Evolutionary conservation across 2,888 invertebrate genomes (phyloP).

Genomic region (Callinectes sapidus): DNA sequence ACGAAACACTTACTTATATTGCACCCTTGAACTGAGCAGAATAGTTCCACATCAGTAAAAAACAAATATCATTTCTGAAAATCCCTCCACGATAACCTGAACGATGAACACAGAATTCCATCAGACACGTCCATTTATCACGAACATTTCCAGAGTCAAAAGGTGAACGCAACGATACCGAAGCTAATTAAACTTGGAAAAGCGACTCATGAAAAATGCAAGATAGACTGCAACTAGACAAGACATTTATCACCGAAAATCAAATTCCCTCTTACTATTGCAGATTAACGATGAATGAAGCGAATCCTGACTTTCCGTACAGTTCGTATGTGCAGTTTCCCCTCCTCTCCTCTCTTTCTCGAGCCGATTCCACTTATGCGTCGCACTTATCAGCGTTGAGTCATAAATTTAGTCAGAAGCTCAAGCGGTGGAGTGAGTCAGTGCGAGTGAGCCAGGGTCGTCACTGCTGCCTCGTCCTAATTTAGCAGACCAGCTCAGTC

Average conservation of each 20-base stretch:
- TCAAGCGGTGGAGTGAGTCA: slow-evolving; percentile 7
- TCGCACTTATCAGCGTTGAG: neutral
- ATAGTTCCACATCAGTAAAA: too few relatives aligned
- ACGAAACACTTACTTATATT: neutral
- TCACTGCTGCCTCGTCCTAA: neutral
- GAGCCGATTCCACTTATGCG: neutral
- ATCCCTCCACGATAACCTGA: neutral
- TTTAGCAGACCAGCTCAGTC: slow-evolving; percentile 11
- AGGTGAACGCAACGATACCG: neutral
- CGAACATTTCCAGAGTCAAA: neutral
- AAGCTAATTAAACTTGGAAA: neutral
- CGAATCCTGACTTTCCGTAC: neutral
- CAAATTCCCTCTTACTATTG: neutral
- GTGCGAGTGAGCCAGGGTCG: neutral
- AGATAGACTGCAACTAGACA: neutral
- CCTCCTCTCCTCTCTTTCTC: neutral
- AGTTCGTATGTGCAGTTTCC: neutral
- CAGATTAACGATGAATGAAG: neutral
- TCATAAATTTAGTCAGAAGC: slow-evolving; percentile 21
- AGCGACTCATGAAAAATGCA: neutral
- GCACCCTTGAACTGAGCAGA: neutral
- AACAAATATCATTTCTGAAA: neutral
- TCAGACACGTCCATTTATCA: neutral
- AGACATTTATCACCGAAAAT: neutral
- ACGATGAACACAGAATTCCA: neutral